Evolutionary conservation across 2,888 invertebrate species (phyloP).

Genomic region (Tridacna crocea): DNA sequence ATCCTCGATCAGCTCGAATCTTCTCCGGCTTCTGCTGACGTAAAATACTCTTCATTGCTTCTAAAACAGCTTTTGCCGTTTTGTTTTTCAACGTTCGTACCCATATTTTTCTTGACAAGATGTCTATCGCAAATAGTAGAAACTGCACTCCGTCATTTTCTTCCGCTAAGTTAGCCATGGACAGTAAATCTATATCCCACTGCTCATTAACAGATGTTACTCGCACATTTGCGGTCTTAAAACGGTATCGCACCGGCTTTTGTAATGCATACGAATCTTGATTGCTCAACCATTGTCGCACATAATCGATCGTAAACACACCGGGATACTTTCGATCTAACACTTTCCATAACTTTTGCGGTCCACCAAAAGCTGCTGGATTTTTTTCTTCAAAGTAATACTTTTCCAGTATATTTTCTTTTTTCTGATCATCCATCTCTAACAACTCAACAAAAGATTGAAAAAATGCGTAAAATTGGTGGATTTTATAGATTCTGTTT

Average conservation of each 20-base stretch:
- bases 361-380: slow-evolving; percentile 32
- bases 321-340: slow-evolving; percentile 21
- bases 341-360: slow-evolving; percentile 16
- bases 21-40: no score
- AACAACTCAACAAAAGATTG: no score
- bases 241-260: slow-evolving; percentile 27
- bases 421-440: no score
- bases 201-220: slow-evolving; percentile 19
- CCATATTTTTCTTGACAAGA: no score
- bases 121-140: no score
- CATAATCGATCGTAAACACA: slow-evolving; percentile 10
- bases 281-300: slow-evolving; percentile 31
- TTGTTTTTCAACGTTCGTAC: no score
- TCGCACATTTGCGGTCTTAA: slow-evolving; percentile 24
- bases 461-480: no score
- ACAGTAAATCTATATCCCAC: slow-evolving; percentile 32
- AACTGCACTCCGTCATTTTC: slow-evolving; percentile 34
- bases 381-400: not conserved
- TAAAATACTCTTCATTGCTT: no score
- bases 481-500: no score
- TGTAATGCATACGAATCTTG: slow-evolving; percentile 20
- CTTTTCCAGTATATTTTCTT: no score
- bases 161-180: slow-evolving; percentile 29
- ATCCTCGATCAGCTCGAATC: no score
- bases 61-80: no score